Conservation (phyloP, 2,113 vertebrate genomes). For the Emydura subglobosa region DNA sequence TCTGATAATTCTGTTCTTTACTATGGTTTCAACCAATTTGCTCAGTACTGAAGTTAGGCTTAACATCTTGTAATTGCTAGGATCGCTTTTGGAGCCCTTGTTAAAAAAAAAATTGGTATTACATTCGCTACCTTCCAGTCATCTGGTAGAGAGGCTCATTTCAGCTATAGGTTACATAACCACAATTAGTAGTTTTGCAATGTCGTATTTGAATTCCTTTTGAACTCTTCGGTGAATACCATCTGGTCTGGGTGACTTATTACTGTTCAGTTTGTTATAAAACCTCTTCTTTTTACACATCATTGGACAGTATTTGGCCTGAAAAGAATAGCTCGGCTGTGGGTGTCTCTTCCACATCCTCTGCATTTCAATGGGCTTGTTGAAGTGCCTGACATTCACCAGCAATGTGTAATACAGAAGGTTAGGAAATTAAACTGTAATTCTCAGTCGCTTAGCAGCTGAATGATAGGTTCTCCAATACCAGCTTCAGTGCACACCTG, state of each 20-base stretch:
- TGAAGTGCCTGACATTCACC: not conserved
- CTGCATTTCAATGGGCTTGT: rapidly evolving
- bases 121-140: too few species aligned
- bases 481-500: not conserved
- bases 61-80: too few species aligned
- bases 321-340: not conserved
- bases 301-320: not conserved
- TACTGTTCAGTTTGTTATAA: not conserved
- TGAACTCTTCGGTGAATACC: not conserved
- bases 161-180: too few species aligned
- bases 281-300: not conserved
- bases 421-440: not conserved
- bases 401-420: not conserved
- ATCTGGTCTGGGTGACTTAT: not conserved
- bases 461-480: not conserved
- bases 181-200: not conserved
- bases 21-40: too few species aligned
- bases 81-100: too few species aligned
- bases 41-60: too few species aligned
- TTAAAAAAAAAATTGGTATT: too few species aligned
- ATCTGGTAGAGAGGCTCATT: too few species aligned
- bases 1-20: too few species aligned
- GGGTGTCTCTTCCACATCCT: not conserved
- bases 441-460: not conserved
- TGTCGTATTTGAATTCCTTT: not conserved